phyloP scores from a whole-genome alignment of 2,797 vertebrate species.

The Carcharodon carcharias region DNA sequence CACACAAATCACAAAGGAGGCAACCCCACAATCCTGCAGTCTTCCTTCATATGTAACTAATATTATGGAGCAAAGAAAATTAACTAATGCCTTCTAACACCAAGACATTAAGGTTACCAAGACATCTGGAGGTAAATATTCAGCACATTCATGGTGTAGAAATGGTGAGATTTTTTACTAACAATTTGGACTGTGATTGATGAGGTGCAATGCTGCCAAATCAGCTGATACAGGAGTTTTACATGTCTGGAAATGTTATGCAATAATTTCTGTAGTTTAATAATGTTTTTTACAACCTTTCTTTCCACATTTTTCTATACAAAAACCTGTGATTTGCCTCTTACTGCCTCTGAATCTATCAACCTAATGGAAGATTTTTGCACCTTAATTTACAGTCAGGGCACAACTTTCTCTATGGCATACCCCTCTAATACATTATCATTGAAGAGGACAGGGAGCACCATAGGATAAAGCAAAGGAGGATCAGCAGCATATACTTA shows the following conservation, averaged over 20 bases:
- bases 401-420: background rate
- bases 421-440: background rate
- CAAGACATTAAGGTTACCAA: background rate
- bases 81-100: background rate
- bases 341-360: background rate
- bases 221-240: background rate
- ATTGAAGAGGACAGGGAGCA: background rate
- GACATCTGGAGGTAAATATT: background rate
- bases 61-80: background rate
- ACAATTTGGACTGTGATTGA: background rate
- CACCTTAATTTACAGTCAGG: background rate
- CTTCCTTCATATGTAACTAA: background rate
- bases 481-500: background rate
- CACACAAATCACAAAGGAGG: background rate
- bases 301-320: background rate
- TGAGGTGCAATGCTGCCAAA: background rate
- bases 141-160: background rate
- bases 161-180: background rate
- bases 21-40: background rate
- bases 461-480: background rate
- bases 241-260: background rate
- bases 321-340: background rate
- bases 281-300: background rate
- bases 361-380: background rate
- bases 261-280: background rate